phyloP scores from a whole-genome alignment of 2,797 vertebrate genomes.

The Hapalemur alaotrensis region DNA sequence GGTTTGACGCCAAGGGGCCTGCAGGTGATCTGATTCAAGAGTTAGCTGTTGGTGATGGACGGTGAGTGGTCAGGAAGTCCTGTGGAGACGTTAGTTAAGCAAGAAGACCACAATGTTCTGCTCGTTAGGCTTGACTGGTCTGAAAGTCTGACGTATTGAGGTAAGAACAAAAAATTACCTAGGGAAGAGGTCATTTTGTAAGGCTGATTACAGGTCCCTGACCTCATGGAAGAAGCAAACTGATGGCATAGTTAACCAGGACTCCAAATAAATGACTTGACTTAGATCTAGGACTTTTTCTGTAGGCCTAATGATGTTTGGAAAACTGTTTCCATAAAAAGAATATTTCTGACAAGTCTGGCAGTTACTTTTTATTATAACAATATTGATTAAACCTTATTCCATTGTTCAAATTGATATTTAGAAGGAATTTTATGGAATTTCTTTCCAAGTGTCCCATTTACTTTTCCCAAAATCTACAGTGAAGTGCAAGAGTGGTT shows the following conservation, averaged over 20 bases:
- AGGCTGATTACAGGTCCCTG: background rate
- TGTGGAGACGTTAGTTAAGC: background rate
- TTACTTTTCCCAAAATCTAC: background rate
- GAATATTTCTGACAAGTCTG: background rate
- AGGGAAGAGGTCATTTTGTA: background rate
- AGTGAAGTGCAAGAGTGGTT: background rate
- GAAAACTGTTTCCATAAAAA: background rate
- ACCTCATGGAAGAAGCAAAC: background rate
- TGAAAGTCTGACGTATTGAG: background rate
- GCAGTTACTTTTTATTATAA: background rate
- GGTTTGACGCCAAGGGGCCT: background rate
- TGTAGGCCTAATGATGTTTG: background rate
- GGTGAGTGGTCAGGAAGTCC: background rate
- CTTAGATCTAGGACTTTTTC: background rate
- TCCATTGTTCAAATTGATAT: background rate
- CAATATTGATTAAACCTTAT: background rate
- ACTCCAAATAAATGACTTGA: background rate
- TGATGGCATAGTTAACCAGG: background rate
- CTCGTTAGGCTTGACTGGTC: background rate
- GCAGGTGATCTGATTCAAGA: background rate
- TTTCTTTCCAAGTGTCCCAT: background rate
- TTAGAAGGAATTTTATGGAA: background rate
- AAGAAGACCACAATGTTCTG: background rate
- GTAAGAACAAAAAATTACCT: no score
- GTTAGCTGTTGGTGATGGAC: background rate